Percentiles rank a stretch among this genome's conserved stretches.
These are phyloP conservation scores for Colistium nudipinnis DNA, from an alignment of 2,113 vertebrate species.

Conservation along the genomic window DNA sequence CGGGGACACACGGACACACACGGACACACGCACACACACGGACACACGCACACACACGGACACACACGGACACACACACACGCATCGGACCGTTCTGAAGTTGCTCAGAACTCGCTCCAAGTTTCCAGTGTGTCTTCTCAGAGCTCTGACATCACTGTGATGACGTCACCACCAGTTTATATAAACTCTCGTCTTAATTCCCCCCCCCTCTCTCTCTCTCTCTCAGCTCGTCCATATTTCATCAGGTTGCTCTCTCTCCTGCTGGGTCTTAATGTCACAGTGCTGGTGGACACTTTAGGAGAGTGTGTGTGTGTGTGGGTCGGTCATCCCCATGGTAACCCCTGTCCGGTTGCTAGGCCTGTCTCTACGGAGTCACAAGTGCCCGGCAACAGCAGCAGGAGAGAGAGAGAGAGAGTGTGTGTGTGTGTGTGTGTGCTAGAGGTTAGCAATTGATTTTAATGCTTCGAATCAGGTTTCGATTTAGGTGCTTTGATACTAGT, in stretches of 20 bases:
- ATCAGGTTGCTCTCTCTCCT: background rate
- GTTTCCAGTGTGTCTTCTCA: too few relatives aligned
- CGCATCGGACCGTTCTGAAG: too few relatives aligned
- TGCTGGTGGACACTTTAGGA: conserved; percentile 23
- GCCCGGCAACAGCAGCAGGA: conserved; percentile 29
- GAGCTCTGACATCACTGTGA: too few relatives aligned
- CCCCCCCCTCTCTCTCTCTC: background rate
- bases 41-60: too few relatives aligned
- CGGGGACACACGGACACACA: background rate
- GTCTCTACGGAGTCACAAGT: conserved; percentile 44
- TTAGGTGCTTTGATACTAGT: too few relatives aligned
- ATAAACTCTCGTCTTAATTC: background rate
- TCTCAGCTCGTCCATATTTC: background rate
- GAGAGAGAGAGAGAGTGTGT: background rate
- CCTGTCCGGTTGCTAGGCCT: conserved; percentile 12
- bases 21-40: too few relatives aligned
- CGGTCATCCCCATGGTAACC: conserved; percentile 45
- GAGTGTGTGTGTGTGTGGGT: conserved; percentile 15
- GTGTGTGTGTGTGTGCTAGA: background rate
- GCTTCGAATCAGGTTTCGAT: too few relatives aligned
- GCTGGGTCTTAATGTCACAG: conserved; percentile 18
- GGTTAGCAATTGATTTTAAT: too few relatives aligned
- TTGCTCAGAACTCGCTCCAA: too few relatives aligned
- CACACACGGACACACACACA: too few relatives aligned
- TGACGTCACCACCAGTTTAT: background rate